A percentile compares a stretch with the other conserved stretches of the same genome.
These are phyloP conservation scores for Agonopterix arenella DNA, from an alignment of 2,888 invertebrate species.

Conservation along the genomic window DNA sequence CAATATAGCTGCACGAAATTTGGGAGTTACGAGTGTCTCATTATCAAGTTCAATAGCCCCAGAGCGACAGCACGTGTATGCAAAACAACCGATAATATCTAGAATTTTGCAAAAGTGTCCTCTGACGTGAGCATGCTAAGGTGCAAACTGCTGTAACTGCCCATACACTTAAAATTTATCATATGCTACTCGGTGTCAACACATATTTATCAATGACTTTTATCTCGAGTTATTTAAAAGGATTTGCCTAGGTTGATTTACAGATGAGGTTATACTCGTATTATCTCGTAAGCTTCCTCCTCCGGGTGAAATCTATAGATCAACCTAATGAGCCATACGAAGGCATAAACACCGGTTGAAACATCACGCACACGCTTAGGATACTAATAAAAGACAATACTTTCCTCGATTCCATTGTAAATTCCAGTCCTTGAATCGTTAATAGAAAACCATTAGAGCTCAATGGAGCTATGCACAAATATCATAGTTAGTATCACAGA, in stretches of 20 bases:
- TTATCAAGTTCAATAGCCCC: constrained; percentile 76
- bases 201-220: constrained; percentile 66
- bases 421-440: constrained; percentile 62
- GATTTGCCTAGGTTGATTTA: constrained; percentile 33
- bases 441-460: constrained; percentile 62
- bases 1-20: constrained; percentile 58
- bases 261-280: constrained; percentile 41
- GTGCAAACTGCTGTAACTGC: constrained; percentile 51
- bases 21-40: constrained; percentile 61
- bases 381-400: constrained; percentile 45
- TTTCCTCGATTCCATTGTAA: constrained; percentile 72
- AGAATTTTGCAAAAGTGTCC: constrained; percentile 54
- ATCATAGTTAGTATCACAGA: constrained; percentile 67
- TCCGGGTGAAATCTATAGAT: constrained; percentile 25
- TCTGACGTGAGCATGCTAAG: constrained; percentile 49
- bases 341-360: background rate
- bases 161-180: constrained; percentile 50
- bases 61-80: constrained; percentile 70
- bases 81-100: constrained; percentile 49
- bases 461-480: constrained; percentile 57
- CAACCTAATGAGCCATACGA: background rate
- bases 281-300: constrained; percentile 36
- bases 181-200: constrained; percentile 59
- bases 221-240: constrained; percentile 33
- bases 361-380: background rate